phyloP scores from a whole-genome alignment of 2,113 vertebrate species.

The Crypturellus undulatus region DNA sequence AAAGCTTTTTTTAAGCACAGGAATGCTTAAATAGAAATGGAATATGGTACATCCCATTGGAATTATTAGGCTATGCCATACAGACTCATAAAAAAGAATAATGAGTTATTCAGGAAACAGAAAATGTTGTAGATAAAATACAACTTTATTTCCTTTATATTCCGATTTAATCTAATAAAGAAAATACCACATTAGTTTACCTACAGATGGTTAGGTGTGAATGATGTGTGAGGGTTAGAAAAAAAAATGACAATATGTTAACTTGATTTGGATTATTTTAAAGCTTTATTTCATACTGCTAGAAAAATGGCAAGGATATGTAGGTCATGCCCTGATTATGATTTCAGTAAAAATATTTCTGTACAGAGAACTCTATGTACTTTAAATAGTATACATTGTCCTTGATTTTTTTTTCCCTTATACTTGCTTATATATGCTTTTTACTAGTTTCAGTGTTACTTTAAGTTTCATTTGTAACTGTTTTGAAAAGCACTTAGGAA shows the following conservation, averaged over 20 bases:
- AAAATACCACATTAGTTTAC: neutral
- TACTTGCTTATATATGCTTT: neutral
- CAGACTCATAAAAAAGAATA: neutral
- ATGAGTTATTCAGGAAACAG: neutral
- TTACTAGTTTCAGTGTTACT: neutral
- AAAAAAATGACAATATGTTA: neutral
- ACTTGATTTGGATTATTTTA: neutral
- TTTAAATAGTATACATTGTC: neutral
- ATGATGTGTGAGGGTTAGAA: neutral
- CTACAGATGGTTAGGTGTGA: neutral
- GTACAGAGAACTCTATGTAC: neutral
- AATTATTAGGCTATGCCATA: neutral
- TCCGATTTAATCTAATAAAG: neutral
- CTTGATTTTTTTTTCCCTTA: neutral
- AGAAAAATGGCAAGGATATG: neutral
- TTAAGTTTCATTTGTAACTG: neutral
- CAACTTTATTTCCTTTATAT: neutral
- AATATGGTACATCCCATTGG: neutral
- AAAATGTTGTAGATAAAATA: neutral
- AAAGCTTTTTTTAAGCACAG: neutral
- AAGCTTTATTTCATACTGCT: neutral
- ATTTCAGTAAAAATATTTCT: neutral
- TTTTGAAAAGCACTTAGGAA: neutral
- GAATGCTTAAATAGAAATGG: neutral
- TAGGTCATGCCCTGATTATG: neutral